These are phyloP conservation scores for Stenopsyche tienmushanensis DNA, from an alignment of 1,140 invertebrate species.

Conservation along the genomic window DNA sequence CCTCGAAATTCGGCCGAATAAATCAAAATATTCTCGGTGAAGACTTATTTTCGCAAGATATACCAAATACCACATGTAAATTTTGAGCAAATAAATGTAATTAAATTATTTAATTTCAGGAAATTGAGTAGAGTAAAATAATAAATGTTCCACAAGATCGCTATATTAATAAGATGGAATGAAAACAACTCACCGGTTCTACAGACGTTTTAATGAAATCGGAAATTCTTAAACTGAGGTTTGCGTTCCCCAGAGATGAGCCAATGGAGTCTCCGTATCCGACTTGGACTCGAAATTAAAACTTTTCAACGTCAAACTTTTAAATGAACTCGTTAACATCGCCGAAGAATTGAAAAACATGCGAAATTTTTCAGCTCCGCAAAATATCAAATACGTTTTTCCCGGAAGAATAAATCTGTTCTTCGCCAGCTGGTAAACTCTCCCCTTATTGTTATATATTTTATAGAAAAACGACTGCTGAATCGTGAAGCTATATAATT, in stretches of 20 bases:
- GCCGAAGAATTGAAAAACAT: background rate
- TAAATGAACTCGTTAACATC: background rate
- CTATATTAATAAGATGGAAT: background rate
- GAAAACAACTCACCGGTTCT: background rate
- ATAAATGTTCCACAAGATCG: too few species aligned
- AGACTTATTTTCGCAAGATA: background rate
- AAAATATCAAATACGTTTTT: background rate
- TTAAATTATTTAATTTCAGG: background rate
- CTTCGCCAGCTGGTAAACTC: too few species aligned
- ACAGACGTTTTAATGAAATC: background rate
- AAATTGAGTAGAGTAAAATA: background rate
- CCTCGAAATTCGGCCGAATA: background rate
- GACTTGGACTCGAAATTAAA: background rate
- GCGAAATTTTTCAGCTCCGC: background rate
- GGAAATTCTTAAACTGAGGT: background rate
- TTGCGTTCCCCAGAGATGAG: background rate
- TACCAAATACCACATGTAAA: background rate
- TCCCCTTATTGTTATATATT: background rate
- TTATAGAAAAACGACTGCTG: background rate
- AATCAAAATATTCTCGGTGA: background rate
- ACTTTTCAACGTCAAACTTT: background rate
- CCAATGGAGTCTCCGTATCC: background rate
- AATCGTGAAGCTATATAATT: too few species aligned
- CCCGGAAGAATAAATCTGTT: background rate
- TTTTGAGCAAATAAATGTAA: background rate